Evolutionary conservation across 2,888 invertebrate genomes (phyloP), one percentile per base, ranked within the genome.

Genomic region (Microplitis manilae): DNA sequence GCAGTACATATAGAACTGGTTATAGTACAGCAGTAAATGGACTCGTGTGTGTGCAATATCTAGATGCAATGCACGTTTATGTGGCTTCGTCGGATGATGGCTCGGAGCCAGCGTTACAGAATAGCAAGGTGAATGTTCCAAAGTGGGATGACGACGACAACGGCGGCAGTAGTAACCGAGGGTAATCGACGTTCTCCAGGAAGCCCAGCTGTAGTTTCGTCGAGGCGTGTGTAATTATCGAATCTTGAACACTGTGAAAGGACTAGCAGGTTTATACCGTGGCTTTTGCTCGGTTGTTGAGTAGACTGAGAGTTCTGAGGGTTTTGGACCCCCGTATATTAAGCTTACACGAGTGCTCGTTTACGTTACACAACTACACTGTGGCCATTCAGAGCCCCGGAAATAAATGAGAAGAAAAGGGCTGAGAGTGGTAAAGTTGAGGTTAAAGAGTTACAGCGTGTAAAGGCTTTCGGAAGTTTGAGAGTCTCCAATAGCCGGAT

Each of bases 1-100:
- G 30, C 65, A 13, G 50, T 65, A 65, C 13, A 30, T 30, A 13
- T 38, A 65, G 38, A 30, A 65, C 30, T 62, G 20, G 65, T 20
- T 65, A 38, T 13, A 41, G 9, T 73, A 40, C 50, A 13, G 8
- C 50, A 50, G 59, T 68, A 68, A 20, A 20, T 65, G n/a, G 30
- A 70, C 17, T 8, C 38, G 15, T 68, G 50, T 50, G 59, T 9
- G 61, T 50, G 50, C 13, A 50, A 50, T 77, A 60, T 79, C 75
- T 70, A 76, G 74, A 81, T 75, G 69, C 81, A 76, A 73, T 74
- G 73, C 79, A 81, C 80, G 78, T 79, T 71, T 75, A 68, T 75
- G 77, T 74, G 79, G 76, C 76, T 79, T 75, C 75, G 75, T 79
- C 68, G 76, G 77, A 76, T 50, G 50, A 50, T 72, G 76, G 75